These are phyloP conservation scores for Lepus townsendii DNA, from an alignment of 2,797 vertebrate species.

Conservation along the genomic window DNA sequence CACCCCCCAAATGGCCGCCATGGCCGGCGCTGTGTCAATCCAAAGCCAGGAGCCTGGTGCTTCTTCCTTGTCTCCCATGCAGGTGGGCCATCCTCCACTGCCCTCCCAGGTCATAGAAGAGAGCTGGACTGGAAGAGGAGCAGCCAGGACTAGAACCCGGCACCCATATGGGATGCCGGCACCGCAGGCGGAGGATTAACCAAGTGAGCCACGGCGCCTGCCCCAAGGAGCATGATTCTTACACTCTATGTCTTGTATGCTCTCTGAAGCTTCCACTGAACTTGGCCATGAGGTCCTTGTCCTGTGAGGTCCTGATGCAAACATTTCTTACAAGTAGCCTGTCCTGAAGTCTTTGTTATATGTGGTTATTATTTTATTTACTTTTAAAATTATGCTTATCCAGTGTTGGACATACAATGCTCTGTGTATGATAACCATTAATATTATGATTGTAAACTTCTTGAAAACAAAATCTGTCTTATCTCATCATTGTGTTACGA, in stretches of 20 bases:
- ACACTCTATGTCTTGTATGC: neutral
- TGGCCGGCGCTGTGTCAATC: fast-evolving
- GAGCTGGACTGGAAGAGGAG: too few relatives aligned
- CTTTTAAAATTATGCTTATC: neutral
- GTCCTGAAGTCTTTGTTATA: neutral
- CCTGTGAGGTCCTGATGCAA: neutral
- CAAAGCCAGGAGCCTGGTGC: too few relatives aligned
- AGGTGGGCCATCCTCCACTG: too few relatives aligned
- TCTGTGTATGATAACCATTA: neutral
- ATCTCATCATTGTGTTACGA: neutral
- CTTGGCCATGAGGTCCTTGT: neutral
- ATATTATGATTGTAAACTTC: neutral
- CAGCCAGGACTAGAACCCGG: too few relatives aligned
- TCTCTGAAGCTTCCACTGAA: neutral
- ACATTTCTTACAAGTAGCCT: neutral
- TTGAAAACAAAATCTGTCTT: neutral
- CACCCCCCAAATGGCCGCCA: too few relatives aligned
- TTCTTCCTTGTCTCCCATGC: too few relatives aligned
- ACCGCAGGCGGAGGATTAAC: too few relatives aligned
- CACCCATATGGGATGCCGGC: too few relatives aligned
- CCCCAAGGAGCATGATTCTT: neutral
- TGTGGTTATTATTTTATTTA: neutral
- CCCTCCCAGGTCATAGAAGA: too few relatives aligned
- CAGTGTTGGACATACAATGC: neutral
- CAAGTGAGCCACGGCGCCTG: too few relatives aligned